A percentile compares a stretch with the other conserved stretches of the same genome.
These are phyloP conservation scores for Mythimna loreyi DNA, from an alignment of 2,888 invertebrate genomes.

Conservation along the genomic window DNA sequence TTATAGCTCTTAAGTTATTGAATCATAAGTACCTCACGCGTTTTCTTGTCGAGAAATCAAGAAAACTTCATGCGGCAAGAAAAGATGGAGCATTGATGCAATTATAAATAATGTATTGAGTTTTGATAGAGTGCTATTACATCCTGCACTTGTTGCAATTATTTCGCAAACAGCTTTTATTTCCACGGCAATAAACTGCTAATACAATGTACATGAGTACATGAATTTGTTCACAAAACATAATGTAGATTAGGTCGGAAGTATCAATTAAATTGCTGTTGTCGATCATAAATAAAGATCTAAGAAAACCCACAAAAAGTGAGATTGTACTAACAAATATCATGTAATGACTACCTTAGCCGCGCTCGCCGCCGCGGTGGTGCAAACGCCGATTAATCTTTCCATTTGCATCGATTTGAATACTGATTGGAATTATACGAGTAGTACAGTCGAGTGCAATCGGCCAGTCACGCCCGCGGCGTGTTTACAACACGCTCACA, in stretches of 20 bases:
- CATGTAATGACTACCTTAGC: constrained; percentile 72
- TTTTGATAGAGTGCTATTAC: constrained; percentile 46
- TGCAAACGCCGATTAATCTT: constrained; percentile 85
- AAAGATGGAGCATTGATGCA: constrained; percentile 42
- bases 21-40: constrained; percentile 30
- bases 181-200: constrained; percentile 15
- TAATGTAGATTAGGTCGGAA: constrained; percentile 8
- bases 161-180: constrained; percentile 22
- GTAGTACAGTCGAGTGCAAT: constrained; percentile 73
- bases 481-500: constrained; percentile 71
- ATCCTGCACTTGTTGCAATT: constrained; percentile 46
- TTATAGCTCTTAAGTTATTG: constrained; percentile 34
- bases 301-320: constrained; percentile 58
- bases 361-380: constrained; percentile 70
- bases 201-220: constrained; percentile 1
- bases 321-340: constrained; percentile 68
- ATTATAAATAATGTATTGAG: constrained; percentile 61
- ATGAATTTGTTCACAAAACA: neutral
- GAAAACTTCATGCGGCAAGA: constrained; percentile 40
- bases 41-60: constrained; percentile 40
- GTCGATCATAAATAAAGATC: constrained; percentile 19
- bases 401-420: constrained; percentile 87
- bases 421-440: constrained; percentile 85
- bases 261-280: constrained; percentile 13
- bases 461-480: constrained; percentile 73